A percentile compares a stretch with the other conserved stretches of the same genome.
phyloP scores from a whole-genome alignment of 1,140 invertebrate species.

The Cotesia vestalis region DNA sequence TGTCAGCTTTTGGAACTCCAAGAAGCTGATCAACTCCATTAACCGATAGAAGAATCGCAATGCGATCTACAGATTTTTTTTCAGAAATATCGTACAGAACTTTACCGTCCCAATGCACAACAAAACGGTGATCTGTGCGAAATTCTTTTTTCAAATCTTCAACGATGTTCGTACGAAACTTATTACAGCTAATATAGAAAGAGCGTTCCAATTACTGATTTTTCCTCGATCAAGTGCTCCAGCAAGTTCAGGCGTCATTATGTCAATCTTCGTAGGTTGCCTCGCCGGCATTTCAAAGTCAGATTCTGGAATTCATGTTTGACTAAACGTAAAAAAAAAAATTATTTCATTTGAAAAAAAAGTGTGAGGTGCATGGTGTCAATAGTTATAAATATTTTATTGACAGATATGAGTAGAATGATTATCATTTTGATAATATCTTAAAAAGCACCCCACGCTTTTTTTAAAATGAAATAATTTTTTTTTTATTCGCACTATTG shows the following conservation, averaged over 20 bases:
- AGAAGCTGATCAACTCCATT: constrained; percentile 43
- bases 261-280: constrained; percentile 32
- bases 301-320: background rate
- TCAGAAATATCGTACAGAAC: constrained; percentile 43
- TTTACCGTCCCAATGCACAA: constrained; percentile 38
- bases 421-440: too few relatives aligned
- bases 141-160: constrained; percentile 42
- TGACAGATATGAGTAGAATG: too few relatives aligned
- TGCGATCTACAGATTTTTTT: constrained; percentile 45
- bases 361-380: background rate
- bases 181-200: constrained; percentile 40
- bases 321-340: too few relatives aligned
- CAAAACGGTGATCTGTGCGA: constrained; percentile 6
- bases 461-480: too few relatives aligned
- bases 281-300: background rate
- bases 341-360: too few relatives aligned
- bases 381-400: too few relatives aligned
- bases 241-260: constrained; percentile 39
- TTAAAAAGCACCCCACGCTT: too few relatives aligned
- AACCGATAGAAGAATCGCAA: constrained; percentile 47
- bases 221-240: constrained; percentile 45
- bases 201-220: constrained; percentile 45
- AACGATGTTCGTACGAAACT: constrained; percentile 30
- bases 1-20: constrained; percentile 45
- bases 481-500: too few relatives aligned